Evolutionary conservation across 2,797 vertebrate genomes (phyloP).

Genomic region (Gymnodraco acuticeps): DNA sequence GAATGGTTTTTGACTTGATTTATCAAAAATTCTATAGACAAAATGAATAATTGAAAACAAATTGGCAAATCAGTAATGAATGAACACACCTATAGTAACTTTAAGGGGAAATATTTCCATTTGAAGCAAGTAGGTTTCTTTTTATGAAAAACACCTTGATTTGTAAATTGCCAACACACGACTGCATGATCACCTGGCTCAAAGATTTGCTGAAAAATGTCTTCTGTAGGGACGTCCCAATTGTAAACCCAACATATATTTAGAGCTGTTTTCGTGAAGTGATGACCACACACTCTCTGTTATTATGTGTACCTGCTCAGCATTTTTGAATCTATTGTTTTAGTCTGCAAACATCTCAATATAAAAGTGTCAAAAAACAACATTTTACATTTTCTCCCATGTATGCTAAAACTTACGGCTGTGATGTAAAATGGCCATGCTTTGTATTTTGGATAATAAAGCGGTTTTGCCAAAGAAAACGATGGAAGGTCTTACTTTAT

Average conservation of each 20-base stretch:
- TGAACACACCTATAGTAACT: neutral
- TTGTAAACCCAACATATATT: conserved; percentile 42
- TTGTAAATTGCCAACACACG: conserved; percentile 35
- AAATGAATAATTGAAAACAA: neutral
- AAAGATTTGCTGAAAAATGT: conserved; percentile 19
- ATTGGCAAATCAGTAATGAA: neutral
- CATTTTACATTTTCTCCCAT: neutral
- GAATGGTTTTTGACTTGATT: neutral
- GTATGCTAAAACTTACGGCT: neutral
- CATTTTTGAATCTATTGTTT: conserved; percentile 28
- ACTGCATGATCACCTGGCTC: conserved; percentile 11
- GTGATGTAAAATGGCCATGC: conserved; percentile 1
- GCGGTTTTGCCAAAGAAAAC: neutral
- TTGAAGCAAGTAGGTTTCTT: neutral
- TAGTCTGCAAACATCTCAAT: conserved; percentile 4
- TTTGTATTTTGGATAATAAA: conserved; percentile 8
- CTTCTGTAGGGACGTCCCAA: conserved; percentile 17
- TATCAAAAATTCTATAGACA: neutral
- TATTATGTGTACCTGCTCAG: conserved; percentile 30
- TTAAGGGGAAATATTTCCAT: neutral
- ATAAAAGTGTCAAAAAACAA: neutral
- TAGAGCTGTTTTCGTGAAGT: conserved; percentile 26
- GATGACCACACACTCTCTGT: conserved; percentile 7
- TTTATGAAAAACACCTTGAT: conserved; percentile 6
- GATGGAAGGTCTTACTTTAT: neutral